Base-by-base conservation (phyloP, 2,888 invertebrate species). In the Hoplodrina blanda region DNA sequence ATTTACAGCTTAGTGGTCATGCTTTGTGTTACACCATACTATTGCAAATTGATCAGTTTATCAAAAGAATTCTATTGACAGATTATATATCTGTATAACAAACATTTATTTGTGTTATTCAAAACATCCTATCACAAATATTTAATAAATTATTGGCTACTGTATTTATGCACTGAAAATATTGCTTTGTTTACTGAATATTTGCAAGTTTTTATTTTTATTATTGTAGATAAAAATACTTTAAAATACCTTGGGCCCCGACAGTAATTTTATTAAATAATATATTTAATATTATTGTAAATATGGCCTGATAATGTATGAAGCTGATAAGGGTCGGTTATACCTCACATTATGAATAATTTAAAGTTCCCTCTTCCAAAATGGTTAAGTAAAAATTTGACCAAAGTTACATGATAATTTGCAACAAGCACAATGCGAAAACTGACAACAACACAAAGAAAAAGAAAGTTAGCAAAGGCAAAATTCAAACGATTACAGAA, bases 381-480 rank as follows among this genome's bases (percentile, higher is more conserved):
- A 20, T 19, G 6, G 10, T 37, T 13, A 30, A 49, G 25, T 44
- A 15, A 50, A 25, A 59, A n/a, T 20, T 6, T 55, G 46, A 46
- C 4, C 17, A 10, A 15, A 55, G 25, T 20, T n/a, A 19, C 13
- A 6, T 30, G 68, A 33, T 11, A 20, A 10, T 19, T n/a, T 25
- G 5, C 25, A 50, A 50, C 20, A 37, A 76, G 13, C 15, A 46
- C 60, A 52, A 75, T 75, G 75, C 73, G 52, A 1, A 78, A 61
- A 46, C 72, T 78, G 61, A 72, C 78, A 25, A 0, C 73, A 63
- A 72, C 73, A 10, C 75, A 75, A 75, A 78, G 78, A 46, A 75
- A 75, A 72, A 33, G 78, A 46, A 41, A 73, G 6, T 19, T 78
- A 53, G 63, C 37, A 19, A 75, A 78, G 10, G 37, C 8, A 6